These are phyloP conservation scores for Peucedramus taeniatus DNA, from an alignment of 2,113 vertebrate species.

Conservation along the genomic window DNA sequence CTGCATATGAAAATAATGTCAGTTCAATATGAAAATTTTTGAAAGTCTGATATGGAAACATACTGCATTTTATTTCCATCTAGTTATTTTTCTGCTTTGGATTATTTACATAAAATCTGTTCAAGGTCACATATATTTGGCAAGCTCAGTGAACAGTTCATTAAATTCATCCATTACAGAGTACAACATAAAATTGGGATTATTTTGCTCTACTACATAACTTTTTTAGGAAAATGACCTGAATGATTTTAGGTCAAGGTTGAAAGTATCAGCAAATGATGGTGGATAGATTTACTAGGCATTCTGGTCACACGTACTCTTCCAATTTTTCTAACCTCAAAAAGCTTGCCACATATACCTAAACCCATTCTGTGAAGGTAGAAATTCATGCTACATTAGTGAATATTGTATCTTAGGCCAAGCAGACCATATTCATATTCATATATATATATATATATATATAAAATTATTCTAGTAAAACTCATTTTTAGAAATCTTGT, in stretches of 20 bases:
- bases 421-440: background rate
- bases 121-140: background rate
- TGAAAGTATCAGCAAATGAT: background rate
- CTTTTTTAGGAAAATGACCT: background rate
- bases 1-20: background rate
- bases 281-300: background rate
- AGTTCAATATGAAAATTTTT: background rate
- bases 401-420: background rate
- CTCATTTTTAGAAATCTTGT: background rate
- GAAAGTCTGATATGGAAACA: background rate
- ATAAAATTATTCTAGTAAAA: background rate
- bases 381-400: background rate
- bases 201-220: background rate
- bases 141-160: background rate
- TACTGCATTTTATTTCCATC: background rate
- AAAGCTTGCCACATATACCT: background rate
- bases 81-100: background rate
- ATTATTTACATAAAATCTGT: background rate
- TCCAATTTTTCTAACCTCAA: background rate
- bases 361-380: background rate
- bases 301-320: background rate
- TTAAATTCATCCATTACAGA: background rate
- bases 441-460: background rate
- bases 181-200: background rate
- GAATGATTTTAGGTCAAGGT: background rate